Percentiles rank a stretch among this genome's conserved stretches.
phyloP scores from a whole-genome alignment of 2,797 vertebrate genomes.

The Acrocephalus scirpaceus region DNA sequence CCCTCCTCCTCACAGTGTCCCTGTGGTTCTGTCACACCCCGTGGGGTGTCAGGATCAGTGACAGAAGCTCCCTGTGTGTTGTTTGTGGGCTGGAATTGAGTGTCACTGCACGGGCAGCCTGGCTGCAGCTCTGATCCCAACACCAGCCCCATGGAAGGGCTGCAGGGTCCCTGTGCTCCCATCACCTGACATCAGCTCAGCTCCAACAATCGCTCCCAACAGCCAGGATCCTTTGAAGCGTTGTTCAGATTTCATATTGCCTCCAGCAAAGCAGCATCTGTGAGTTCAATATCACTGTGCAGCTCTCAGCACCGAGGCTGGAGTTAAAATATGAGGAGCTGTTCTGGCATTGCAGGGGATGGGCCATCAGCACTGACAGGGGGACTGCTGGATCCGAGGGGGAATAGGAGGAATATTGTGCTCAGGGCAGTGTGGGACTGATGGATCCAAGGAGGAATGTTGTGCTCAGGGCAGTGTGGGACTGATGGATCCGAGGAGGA shows the following conservation, averaged over 20 bases:
- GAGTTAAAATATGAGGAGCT: background rate
- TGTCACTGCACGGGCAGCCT: background rate
- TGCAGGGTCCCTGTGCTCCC: background rate
- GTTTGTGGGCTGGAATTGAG: background rate
- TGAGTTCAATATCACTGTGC: background rate
- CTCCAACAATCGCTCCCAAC: background rate
- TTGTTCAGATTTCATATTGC: constrained; percentile 33
- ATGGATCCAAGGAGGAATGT: background rate
- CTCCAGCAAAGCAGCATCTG: background rate
- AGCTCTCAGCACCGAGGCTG: background rate
- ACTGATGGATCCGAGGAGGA: too few species aligned
- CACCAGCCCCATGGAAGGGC: background rate
- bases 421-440: background rate
- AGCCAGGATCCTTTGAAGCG: background rate
- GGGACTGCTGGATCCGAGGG: background rate
- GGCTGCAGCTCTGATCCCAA: background rate
- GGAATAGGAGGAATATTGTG: background rate
- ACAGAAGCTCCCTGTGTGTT: background rate
- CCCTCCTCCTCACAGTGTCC: background rate
- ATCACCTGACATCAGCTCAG: constrained; percentile 16
- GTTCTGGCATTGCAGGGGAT: background rate
- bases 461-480: background rate
- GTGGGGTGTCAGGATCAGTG: background rate
- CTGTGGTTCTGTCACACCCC: background rate
- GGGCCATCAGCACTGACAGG: background rate